A percentile compares a stretch with the other conserved stretches of the same genome.
Conservation (phyloP, 2,797 vertebrate species). For the Sebastes trivittatus region DNA sequence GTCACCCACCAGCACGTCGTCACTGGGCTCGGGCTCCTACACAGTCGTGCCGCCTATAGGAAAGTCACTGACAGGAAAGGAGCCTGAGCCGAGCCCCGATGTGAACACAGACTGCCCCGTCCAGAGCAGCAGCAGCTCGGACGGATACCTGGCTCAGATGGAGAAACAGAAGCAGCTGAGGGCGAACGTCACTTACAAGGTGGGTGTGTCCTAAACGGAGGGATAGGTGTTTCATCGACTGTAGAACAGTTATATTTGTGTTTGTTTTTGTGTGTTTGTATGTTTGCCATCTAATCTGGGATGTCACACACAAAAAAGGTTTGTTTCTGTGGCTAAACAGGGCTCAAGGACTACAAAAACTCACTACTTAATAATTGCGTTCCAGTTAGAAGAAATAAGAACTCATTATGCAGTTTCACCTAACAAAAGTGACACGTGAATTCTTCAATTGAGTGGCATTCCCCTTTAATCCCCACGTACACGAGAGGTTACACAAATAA, state of each 20-base stretch:
- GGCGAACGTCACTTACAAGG: conserved; percentile 79
- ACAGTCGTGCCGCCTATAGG: conserved; percentile 80
- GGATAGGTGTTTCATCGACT: not conserved
- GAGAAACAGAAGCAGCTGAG: conserved; percentile 77
- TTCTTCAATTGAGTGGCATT: conserved; percentile 55
- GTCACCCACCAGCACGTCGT: conserved; percentile 35
- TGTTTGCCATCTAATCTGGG: not conserved
- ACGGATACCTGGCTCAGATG: conserved; percentile 80
- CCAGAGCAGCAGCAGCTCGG: conserved; percentile 73
- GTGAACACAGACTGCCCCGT: conserved; percentile 29
- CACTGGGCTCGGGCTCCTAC: conserved; percentile 35
- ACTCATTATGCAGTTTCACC: conserved; percentile 51
- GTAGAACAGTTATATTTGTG: not conserved
- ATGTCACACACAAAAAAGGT: not conserved
- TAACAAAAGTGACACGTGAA: conserved; percentile 57
- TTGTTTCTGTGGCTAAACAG: not conserved
- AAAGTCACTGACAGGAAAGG: conserved; percentile 43
- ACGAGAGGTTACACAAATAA: conserved; percentile 73
- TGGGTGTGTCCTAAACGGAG: conserved; percentile 36
- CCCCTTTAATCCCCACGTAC: conserved; percentile 56
- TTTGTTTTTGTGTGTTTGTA: not conserved
- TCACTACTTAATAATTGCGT: conserved; percentile 14
- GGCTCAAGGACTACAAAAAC: conserved; percentile 10
- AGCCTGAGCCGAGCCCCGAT: conserved; percentile 22
- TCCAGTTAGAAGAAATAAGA: conserved; percentile 31